phyloP scores from a whole-genome alignment of 2,113 vertebrate genomes.

The Rhinoderma darwinii region DNA sequence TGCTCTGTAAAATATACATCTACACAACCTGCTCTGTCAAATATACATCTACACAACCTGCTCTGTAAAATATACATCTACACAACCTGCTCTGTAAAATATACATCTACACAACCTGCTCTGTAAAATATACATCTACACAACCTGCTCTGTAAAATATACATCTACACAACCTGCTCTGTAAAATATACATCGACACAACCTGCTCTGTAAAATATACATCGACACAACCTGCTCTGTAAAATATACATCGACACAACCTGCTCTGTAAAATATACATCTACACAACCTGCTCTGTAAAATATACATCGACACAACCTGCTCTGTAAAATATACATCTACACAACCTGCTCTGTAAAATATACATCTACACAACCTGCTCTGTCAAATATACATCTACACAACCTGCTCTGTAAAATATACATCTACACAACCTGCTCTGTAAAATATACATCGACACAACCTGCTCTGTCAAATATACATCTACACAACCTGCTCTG shows the following conservation, averaged over 20 bases:
- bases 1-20: background rate
- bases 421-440: background rate
- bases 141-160: background rate
- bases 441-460: background rate
- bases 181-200: background rate
- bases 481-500: background rate
- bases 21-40: background rate
- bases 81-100: background rate
- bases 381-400: background rate
- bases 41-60: background rate
- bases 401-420: background rate
- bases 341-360: background rate
- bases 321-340: background rate
- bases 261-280: background rate
- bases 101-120: background rate
- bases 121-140: background rate
- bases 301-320: background rate
- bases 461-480: background rate
- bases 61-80: background rate
- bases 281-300: background rate
- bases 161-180: background rate
- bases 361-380: background rate
- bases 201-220: background rate
- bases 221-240: background rate
- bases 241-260: background rate